A percentile compares a stretch with the other conserved stretches of the same genome.
These are phyloP conservation scores for Falco concolor DNA, from an alignment of 2,797 vertebrate genomes.

Conservation along the genomic window DNA sequence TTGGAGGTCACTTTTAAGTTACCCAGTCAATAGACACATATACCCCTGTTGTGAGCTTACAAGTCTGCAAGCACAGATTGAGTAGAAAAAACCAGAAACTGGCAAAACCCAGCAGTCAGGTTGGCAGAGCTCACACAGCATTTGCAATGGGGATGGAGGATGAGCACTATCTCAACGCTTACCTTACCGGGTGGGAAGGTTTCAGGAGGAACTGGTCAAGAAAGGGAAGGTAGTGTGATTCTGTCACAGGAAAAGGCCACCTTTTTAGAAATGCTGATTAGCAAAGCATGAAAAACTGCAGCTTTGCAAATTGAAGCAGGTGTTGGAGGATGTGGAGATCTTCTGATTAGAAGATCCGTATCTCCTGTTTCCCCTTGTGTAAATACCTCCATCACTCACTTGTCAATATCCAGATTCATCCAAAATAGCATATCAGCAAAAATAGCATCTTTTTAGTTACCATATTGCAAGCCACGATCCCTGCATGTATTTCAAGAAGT, in stretches of 20 bases:
- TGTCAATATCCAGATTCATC: background rate
- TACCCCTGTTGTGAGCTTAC: rapidly evolving
- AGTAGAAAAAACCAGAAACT: background rate
- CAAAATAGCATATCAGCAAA: background rate
- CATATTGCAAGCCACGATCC: rapidly evolving
- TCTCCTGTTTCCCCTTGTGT: background rate
- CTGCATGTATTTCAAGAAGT: background rate
- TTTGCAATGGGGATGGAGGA: background rate
- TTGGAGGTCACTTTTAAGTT: background rate
- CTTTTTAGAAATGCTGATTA: background rate
- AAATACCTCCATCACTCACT: background rate
- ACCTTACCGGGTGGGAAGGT: background rate
- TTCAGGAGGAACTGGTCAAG: background rate
- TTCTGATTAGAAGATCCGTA: background rate
- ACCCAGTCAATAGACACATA: background rate
- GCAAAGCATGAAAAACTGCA: background rate
- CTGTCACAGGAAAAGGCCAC: background rate
- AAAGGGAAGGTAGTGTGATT: background rate
- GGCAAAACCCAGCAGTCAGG: background rate
- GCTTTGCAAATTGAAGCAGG: background rate
- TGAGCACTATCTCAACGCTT: background rate
- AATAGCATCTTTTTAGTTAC: background rate
- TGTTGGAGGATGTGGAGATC: background rate
- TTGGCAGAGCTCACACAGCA: background rate
- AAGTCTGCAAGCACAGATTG: background rate